Evolutionary conservation across 2,888 invertebrate genomes (phyloP).

Genomic region (Oligia strigilis): DNA sequence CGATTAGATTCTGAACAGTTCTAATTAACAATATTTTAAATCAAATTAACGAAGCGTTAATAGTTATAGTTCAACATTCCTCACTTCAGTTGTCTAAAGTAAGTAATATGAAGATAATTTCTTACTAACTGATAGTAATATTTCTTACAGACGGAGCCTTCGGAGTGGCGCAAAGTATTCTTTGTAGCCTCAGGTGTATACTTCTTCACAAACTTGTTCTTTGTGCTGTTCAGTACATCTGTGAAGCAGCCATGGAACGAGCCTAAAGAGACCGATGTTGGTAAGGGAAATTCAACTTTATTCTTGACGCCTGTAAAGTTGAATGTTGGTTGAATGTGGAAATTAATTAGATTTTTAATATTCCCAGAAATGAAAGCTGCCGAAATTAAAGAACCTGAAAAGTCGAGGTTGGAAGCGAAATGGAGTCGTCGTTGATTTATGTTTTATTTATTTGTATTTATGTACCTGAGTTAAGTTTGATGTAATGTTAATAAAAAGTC

Average conservation of each 20-base stretch:
- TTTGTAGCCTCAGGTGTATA: conserved; percentile 93
- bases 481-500: conserved; percentile 38
- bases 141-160: conserved; percentile 89
- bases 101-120: conserved; percentile 4
- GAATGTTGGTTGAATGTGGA: not conserved
- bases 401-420: conserved; percentile 47
- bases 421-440: conserved; percentile 39
- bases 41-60: not conserved
- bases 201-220: conserved; percentile 92
- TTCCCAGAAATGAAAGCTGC: conserved; percentile 73
- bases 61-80: not conserved
- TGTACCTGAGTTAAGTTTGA: conserved; percentile 65
- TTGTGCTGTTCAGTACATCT: conserved; percentile 92
- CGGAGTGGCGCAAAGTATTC: conserved; percentile 94
- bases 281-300: conserved; percentile 64
- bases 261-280: conserved; percentile 76
- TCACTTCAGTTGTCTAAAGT: not conserved
- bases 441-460: conserved; percentile 54
- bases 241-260: conserved; percentile 94
- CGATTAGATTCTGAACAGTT: not conserved
- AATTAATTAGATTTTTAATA: conserved; percentile 56
- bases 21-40: not conserved
- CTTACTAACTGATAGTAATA: conserved; percentile 35
- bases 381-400: conserved; percentile 70
- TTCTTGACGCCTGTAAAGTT: not conserved